Evolutionary conservation across 2,797 vertebrate genomes (phyloP).

Genomic region (Macrochelys suwanniensis): DNA sequence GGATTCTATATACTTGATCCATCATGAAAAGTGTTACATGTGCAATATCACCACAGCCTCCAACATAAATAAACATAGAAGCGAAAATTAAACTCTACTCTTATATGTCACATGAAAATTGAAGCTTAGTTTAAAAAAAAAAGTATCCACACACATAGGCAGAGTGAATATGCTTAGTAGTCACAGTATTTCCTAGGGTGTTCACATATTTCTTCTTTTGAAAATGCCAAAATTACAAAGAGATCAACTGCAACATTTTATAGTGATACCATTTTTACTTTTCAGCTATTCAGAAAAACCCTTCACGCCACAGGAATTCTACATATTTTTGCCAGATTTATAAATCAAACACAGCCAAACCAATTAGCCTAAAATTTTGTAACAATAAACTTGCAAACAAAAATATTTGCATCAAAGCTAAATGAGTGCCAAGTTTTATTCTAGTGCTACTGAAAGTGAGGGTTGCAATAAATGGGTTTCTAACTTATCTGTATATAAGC

Average conservation of each 20-base stretch:
- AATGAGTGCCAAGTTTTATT: conserved; percentile 1
- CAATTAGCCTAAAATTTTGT: conserved; percentile 44
- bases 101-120: neutral
- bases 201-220: conserved; percentile 6
- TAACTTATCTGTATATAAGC: conserved; percentile 8
- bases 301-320: neutral
- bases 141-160: neutral
- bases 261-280: conserved; percentile 37
- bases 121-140: neutral
- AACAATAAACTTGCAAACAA: conserved; percentile 34
- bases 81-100: neutral
- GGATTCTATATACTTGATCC: neutral
- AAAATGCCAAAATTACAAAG: conserved; percentile 62
- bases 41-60: neutral
- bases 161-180: neutral
- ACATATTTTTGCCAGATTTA: neutral
- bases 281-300: conserved; percentile 29
- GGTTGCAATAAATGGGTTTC: neutral
- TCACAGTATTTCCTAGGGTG: conserved; percentile 2
- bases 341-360: conserved; percentile 48
- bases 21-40: neutral
- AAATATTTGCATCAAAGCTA: conserved; percentile 42
- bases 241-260: conserved; percentile 54
- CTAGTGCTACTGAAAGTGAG: conserved; percentile 21
- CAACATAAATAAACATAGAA: neutral